Percentiles rank a stretch among this genome's conserved stretches.
These are phyloP conservation scores for Rhingia rostrata DNA, from an alignment of 2,888 invertebrate genomes.

Conservation along the genomic window DNA sequence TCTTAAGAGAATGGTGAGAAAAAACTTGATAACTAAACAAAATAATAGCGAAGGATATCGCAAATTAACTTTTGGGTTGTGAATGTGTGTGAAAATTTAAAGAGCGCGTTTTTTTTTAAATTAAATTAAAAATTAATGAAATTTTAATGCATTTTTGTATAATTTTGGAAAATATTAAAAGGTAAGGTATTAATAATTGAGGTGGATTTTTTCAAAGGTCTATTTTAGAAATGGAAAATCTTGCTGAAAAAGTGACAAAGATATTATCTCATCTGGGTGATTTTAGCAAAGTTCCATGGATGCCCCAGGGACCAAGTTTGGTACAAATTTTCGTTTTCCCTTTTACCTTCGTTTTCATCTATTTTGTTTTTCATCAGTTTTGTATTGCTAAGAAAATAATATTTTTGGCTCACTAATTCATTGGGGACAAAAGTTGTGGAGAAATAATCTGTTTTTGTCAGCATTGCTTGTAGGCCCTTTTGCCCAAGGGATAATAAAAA, in stretches of 20 bases:
- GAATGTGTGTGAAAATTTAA: neutral
- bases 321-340: constrained; percentile 6
- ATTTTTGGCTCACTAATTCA: neutral
- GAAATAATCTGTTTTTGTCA: no score
- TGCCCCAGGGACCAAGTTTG: constrained; percentile 6
- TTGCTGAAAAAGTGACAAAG: neutral
- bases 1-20: neutral
- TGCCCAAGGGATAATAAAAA: no score
- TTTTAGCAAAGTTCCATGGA: constrained; percentile 7
- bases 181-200: neutral
- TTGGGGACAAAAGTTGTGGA: neutral
- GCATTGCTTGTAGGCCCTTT: no score
- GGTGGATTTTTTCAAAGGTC: neutral
- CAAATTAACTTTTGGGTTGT: neutral
- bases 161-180: neutral
- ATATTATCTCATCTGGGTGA: constrained; percentile 1
- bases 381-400: constrained; percentile 6
- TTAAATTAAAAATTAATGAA: neutral
- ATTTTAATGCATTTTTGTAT: neutral
- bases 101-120: neutral
- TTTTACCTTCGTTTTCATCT: neutral
- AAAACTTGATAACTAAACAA: constrained; percentile 1
- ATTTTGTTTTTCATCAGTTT: constrained; percentile 1
- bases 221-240: neutral
- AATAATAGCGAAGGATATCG: neutral